Base-by-base conservation (phyloP, 2,797 vertebrate genomes). In the Muscicapa comitata region DNA sequence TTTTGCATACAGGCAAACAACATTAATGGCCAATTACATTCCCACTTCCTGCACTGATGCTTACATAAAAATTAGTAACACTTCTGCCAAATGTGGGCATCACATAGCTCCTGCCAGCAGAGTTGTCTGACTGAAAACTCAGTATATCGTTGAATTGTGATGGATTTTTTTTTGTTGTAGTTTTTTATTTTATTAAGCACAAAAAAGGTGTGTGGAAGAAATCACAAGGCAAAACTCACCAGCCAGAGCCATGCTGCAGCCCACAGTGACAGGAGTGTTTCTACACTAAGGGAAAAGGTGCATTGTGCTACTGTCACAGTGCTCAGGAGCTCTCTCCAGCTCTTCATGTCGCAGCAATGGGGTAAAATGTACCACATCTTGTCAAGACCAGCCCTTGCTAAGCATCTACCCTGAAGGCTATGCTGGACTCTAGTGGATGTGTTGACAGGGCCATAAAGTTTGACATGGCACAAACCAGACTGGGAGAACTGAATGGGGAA, bases 1-100 rank as follows among this genome's bases (percentile, higher is more conserved):
- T 96, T 96, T 93, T 95, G 96, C 95, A 93, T 93, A 95, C 90
- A 95, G 70, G 88, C 88, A 86, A 96, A 88, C 59, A 91, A 89
- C 73, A 66, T 88, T 90, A 95, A 92, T 57, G 91, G 90, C 74
- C 82, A 91, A 96, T 96, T 97, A 94, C 40, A 86, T 90, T 89
- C 72, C 79, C 76, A 92, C 91, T 95, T 96, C 93, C 93, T 90
- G 81, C 87, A 73, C 93, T 91, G 72, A 94, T 84, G 87, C 82
- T 78, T 67, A 80, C 84, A 93, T 94, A 91, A 95, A 94, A 94
- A 91, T 90, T 70, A 84, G 88, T 78, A 91, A 81, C 73, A 73
- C 67, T 94, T 84, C 77, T 90, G 83, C 90, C 85, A 95, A 95
- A 91, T 54, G 66, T 3, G 1, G n/a, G 74, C 82, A 66, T 79